Evolutionary conservation across 2,113 vertebrate genomes (phyloP).

Genomic region (Chamaea fasciata): DNA sequence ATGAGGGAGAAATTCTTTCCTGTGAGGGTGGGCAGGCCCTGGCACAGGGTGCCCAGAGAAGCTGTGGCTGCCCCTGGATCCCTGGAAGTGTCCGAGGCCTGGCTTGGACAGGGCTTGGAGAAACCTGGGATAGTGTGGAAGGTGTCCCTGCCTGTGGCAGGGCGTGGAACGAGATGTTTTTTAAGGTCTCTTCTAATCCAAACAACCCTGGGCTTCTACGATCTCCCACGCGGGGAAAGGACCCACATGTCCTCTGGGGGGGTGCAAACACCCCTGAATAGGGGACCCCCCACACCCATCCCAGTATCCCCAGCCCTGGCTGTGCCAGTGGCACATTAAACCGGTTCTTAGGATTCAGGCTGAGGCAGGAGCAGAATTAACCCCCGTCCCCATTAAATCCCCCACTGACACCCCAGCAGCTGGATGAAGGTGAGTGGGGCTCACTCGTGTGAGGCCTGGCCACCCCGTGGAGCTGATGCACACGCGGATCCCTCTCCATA

Average conservation of each 20-base stretch:
- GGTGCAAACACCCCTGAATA: not conserved
- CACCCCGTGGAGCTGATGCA: accelerated
- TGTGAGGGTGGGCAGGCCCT: accelerated
- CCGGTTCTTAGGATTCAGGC: accelerated
- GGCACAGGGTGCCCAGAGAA: not conserved
- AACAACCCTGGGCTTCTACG: not conserved
- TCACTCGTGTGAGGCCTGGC: accelerated
- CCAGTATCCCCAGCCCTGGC: not conserved
- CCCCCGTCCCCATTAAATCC: not conserved
- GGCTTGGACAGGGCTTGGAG: accelerated
- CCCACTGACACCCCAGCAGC: not conserved
- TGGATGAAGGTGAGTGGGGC: not conserved
- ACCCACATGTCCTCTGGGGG: accelerated
- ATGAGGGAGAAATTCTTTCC: not conserved
- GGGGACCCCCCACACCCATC: not conserved
- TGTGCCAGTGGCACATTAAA: accelerated
- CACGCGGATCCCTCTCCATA: not conserved
- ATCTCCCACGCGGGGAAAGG: not conserved
- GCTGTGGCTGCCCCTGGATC: not conserved
- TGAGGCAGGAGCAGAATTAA: not conserved
- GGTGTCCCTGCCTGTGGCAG: not conserved
- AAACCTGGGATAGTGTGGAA: accelerated
- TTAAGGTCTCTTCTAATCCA: not conserved
- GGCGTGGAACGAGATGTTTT: accelerated
- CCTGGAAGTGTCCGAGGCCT: not conserved